Base-by-base conservation (phyloP, 2,888 invertebrate genomes). In the Aethes cnicana region DNA sequence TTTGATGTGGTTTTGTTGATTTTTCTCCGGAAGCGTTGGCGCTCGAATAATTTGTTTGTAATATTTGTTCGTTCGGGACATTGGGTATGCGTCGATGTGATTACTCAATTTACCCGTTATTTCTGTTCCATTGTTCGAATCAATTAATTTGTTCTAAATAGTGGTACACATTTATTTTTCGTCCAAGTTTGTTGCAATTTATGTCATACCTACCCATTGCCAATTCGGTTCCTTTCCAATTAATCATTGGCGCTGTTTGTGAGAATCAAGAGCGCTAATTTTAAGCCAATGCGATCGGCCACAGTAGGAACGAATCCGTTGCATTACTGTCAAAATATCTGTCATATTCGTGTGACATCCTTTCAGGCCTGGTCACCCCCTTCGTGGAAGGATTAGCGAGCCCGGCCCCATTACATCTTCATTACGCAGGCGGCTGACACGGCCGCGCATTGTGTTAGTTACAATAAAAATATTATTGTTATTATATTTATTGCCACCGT, bases 251-350 rank as follows among this genome's bases (percentile, higher is more conserved):
- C n/a, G n/a, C n/a, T n/a, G 4, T 25, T 47, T 62, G 60, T 55
- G 56, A 65, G 66, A 63, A 65, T 64, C 62, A 58, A 68, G 70
- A 70, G 62, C 54, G 64, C 68, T 72, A 75, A 74, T 75, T 77
- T 74, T 64, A 64, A 69, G 50, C 66, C 58, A 43, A 61, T 20
- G 64, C 60, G 47, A 39, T 16, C 43, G 32, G 28, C 36, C 39
- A 48, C 48, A 39, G 66, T 61, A 69, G 72, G 64, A 61, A 62
- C 43, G 73, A 78, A 73, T 77, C 74, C 82, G 84, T 85, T 87
- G 88, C 85, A 85, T 86, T 87, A 85, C 74, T 89, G 89, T 89
- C 88, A 89, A 85, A 87, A 88, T 88, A 89, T 77, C 87, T 88
- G 87, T 89, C 89, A 89, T 86, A 81, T 85, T 83, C 70, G 69